Conservation (phyloP, 2,888 invertebrate species). For the Epinotia nisella region DNA sequence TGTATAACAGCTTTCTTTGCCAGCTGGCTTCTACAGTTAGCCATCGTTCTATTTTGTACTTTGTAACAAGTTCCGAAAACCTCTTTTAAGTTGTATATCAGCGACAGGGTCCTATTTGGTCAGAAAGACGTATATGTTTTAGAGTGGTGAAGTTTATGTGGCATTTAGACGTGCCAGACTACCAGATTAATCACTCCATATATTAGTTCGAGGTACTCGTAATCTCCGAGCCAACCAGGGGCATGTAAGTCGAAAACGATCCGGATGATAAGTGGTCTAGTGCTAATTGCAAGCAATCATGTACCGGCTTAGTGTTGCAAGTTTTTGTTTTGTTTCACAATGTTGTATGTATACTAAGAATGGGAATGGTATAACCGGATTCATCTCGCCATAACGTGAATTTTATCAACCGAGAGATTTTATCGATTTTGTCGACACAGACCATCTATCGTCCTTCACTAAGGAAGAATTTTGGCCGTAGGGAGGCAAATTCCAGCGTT, state of each 20-base stretch:
- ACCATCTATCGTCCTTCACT: too few species aligned
- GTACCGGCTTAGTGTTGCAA: not conserved
- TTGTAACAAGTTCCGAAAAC: not conserved
- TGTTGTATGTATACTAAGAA: not conserved
- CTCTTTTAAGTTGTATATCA: not conserved
- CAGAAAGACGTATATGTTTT: conserved; percentile 15
- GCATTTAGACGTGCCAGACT: conserved; percentile 43
- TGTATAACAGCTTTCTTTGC: conserved; percentile 48
- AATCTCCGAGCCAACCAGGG: conserved; percentile 11
- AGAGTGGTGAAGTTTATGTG: conserved; percentile 42
- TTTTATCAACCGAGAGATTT: too few species aligned
- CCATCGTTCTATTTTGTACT: not conserved
- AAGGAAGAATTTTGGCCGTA: too few species aligned
- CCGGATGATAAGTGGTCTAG: conserved; percentile 16
- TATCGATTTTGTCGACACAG: too few species aligned
- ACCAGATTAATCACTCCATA: conserved; percentile 44
- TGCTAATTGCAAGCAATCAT: conserved; percentile 23
- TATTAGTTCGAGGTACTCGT: conserved; percentile 29
- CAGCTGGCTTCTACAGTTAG: conserved; percentile 18
- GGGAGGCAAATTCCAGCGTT: too few species aligned
- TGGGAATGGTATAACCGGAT: too few species aligned
- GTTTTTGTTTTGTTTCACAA: not conserved
- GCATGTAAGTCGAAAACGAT: conserved; percentile 22
- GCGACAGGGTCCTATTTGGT: not conserved
- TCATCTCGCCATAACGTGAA: too few species aligned